These are phyloP conservation scores for Pituophis catenifer DNA, from an alignment of 2,113 vertebrate genomes.

Conservation along the genomic window DNA sequence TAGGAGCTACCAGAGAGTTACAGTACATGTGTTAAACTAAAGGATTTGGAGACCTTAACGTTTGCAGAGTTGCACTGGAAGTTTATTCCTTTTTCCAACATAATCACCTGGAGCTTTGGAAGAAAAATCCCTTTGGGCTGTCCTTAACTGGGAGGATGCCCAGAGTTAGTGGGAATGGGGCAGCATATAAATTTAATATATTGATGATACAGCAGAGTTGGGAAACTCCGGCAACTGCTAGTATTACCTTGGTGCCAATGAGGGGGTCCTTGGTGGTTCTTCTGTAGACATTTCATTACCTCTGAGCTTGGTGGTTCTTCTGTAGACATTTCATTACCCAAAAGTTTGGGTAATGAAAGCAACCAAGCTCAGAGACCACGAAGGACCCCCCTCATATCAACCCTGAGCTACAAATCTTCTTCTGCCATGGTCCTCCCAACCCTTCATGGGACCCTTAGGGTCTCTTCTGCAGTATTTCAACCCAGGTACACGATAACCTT, in stretches of 20 bases:
- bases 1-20: background rate
- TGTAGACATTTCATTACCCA: background rate
- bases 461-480: background rate
- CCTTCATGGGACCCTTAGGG: background rate
- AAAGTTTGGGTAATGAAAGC: background rate
- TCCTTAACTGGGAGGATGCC: background rate
- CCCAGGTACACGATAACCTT: background rate
- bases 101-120: background rate
- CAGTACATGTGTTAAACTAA: background rate
- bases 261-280: background rate
- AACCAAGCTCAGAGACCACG: background rate
- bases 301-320: background rate
- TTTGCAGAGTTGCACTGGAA: background rate
- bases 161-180: background rate
- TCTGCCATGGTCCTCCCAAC: background rate
- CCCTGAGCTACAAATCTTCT: background rate
- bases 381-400: background rate
- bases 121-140: background rate
- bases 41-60: background rate
- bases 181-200: background rate
- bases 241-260: background rate
- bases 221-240: background rate
- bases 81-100: background rate
- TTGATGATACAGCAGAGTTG: background rate
- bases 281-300: background rate